Base-by-base conservation (phyloP, 2,888 invertebrate genomes). In the Unio delphinus region DNA sequence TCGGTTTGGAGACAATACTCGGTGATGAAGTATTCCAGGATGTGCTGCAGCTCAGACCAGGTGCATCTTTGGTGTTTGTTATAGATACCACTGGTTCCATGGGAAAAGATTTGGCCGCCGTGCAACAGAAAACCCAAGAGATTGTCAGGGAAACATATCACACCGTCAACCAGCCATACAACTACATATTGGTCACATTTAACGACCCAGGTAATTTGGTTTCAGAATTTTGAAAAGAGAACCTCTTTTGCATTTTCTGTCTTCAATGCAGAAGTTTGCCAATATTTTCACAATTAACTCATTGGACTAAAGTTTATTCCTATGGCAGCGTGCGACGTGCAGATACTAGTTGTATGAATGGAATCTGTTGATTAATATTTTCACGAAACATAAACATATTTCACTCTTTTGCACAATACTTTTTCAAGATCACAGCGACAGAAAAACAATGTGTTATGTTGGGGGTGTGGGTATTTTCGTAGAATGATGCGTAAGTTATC, bases 31-130 rank as follows among this genome's bases (percentile, higher is more conserved):
- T 68, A 54, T 80, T 80, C 67, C 74, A 74, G 67, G 73, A 77
- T 34, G 54, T 82, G 15, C 60, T 82, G 5, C 78, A 79, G 55
- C 64, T 82, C 61, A 70, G 76, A n/a, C 63, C 78, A 7, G 77
- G 78, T 23, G 73, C 78, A 63, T 82, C 84, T 8, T 68, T 84
- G 4, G 82, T 80, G 11, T 82, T 84, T 72, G 83, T 83, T 5
- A 83, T 84, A 55, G 84, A 84, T 61, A 79, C 74, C 2, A 82
- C 80, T 1, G 78, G 76, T 20, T 81, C 83, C 1, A 81, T 80
- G 76, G 74, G 75, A 15, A 69, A 75, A 17, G 80, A 80, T 26
- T 66, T 83, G 11, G 69, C 66, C 0, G 81, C 80, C 11, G 80
- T 84, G 1, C 76, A 75, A 55, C 70, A 75, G 54, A 73, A 81